Percentiles rank a stretch among this genome's conserved stretches.
These are phyloP conservation scores for Alviniconcha marisindica DNA, from an alignment of 1,140 invertebrate genomes.

Conservation along the genomic window DNA sequence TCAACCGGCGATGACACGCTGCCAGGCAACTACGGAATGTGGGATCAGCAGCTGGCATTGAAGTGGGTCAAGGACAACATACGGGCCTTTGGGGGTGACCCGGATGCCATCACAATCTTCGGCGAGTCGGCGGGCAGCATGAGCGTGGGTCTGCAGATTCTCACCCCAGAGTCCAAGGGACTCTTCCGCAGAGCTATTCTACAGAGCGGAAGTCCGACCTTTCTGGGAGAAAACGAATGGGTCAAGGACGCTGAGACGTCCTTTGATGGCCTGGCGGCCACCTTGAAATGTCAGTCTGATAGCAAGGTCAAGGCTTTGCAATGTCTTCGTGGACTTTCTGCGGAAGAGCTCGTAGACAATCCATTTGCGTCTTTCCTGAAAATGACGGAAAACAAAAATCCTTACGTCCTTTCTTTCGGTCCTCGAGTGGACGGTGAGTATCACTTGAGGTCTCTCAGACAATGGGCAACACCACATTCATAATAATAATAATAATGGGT, in stretches of 20 bases:
- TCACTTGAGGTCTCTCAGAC: no score
- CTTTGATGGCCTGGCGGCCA: neutral
- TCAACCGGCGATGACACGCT: slow-evolving; percentile 36
- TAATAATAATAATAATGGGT: no score
- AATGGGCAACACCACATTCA: no score
- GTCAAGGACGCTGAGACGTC: neutral
- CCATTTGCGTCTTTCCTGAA: neutral
- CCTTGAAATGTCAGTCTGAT: neutral
- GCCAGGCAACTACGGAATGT: slow-evolving; percentile 40
- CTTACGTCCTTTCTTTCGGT: no score
- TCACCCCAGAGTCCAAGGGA: slow-evolving; percentile 44
- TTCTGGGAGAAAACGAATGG: neutral
- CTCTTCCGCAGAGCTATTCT: slow-evolving; percentile 46
- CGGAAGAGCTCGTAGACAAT: neutral
- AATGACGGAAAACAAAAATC: no score
- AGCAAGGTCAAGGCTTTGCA: neutral
- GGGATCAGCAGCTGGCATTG: slow-evolving; percentile 74
- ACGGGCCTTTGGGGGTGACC: slow-evolving; percentile 85
- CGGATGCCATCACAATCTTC: slow-evolving; percentile 81
- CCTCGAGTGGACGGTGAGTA: no score
- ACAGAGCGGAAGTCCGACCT: slow-evolving; percentile 36
- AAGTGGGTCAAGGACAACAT: slow-evolving; percentile 86
- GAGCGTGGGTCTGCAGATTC: slow-evolving; percentile 37
- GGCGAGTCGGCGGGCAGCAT: slow-evolving; percentile 92
- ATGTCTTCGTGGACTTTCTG: no score